Percentiles rank a stretch among this genome's conserved stretches.
Conservation (phyloP, 2,797 vertebrate species). For the Sebastes oblongus region DNA sequence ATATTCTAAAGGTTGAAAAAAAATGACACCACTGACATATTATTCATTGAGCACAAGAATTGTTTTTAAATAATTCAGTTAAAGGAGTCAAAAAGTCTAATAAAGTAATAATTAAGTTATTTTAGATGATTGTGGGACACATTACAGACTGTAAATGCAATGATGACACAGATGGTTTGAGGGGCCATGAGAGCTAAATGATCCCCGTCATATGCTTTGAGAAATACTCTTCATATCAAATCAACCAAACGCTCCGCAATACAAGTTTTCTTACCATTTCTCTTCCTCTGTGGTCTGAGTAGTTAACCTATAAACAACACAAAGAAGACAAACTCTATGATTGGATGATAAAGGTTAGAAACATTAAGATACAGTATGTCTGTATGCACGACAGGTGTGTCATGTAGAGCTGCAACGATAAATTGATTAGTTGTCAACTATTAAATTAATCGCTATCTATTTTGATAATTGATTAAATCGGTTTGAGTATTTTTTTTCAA, state of each 20-base stretch:
- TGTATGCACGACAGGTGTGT: background rate
- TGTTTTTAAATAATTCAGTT: background rate
- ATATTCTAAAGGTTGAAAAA: conserved; percentile 1
- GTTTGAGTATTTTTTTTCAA: too few relatives aligned
- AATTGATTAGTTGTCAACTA: too few relatives aligned
- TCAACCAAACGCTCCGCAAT: background rate
- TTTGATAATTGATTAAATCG: too few relatives aligned
- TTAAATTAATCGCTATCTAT: too few relatives aligned
- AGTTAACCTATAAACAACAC: conserved; percentile 80
- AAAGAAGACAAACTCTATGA: background rate
- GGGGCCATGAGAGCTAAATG: background rate
- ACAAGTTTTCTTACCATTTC: conserved; percentile 83
- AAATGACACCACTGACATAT: background rate
- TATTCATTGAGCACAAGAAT: background rate
- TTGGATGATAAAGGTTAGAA: background rate
- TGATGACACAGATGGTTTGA: conserved; percentile 30
- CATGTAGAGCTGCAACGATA: too few relatives aligned
- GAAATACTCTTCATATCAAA: background rate
- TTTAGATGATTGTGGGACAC: background rate
- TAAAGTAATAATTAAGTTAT: background rate
- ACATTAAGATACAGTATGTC: background rate
- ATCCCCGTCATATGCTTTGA: background rate
- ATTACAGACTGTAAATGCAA: conserved; percentile 14
- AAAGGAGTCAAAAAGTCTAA: background rate
- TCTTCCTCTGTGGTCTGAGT: conserved; percentile 93